These are phyloP conservation scores for Eupeodes latifasciatus DNA, from an alignment of 2,888 invertebrate species.

Conservation along the genomic window DNA sequence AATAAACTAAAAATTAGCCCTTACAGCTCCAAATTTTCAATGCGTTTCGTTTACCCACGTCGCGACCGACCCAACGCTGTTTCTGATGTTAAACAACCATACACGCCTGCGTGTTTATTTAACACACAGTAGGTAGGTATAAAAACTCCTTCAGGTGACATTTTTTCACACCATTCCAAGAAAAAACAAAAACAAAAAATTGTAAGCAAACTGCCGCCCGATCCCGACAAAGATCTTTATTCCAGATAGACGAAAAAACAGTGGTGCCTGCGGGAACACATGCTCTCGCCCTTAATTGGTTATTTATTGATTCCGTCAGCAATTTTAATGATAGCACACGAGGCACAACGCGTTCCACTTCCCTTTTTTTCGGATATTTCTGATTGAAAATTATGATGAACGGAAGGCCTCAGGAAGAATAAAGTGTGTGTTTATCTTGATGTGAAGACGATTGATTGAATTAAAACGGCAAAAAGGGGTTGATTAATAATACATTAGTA, in stretches of 20 bases:
- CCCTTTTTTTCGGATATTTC: constrained; percentile 54
- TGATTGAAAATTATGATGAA: constrained; percentile 72
- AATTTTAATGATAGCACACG: constrained; percentile 72
- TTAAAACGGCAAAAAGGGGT: constrained; percentile 21
- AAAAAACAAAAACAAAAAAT: constrained; percentile 42
- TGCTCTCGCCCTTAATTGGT: constrained; percentile 74
- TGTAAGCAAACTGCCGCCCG: constrained; percentile 34
- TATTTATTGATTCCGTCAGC: constrained; percentile 75
- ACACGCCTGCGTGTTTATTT: constrained; percentile 39
- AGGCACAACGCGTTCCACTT: constrained; percentile 50
- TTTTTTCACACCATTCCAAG: constrained; percentile 70
- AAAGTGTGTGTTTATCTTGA: constrained; percentile 45
- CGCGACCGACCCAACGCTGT: background rate
- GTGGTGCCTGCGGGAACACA: constrained; percentile 63
- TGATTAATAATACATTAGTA: background rate
- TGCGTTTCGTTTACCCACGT: constrained; percentile 15
- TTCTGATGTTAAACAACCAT: background rate
- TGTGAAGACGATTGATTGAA: constrained; percentile 58
- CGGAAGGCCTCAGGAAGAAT: constrained; percentile 48
- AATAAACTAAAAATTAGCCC: constrained; percentile 54
- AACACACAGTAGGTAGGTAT: too few relatives aligned
- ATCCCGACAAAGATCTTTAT: constrained; percentile 58
- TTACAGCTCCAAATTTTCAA: constrained; percentile 50
- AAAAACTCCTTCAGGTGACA: constrained; percentile 71
- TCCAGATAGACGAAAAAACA: constrained; percentile 30